phyloP scores from a whole-genome alignment of 2,113 vertebrate genomes.

The Monarcha castaneiventris region DNA sequence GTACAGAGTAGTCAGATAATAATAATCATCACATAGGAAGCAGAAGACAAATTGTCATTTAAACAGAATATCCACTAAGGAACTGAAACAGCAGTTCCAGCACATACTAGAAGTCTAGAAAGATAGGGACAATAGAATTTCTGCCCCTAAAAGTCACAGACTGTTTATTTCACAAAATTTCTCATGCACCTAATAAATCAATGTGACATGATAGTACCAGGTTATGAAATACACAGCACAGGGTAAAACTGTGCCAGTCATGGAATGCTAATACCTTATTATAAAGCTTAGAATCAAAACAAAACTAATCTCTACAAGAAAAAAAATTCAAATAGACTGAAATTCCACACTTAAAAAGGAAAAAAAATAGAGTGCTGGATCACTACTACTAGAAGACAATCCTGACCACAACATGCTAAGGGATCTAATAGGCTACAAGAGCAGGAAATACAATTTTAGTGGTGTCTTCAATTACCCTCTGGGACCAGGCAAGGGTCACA shows the following conservation, averaged over 20 bases:
- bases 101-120: background rate
- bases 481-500: background rate
- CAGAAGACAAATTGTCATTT: background rate
- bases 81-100: background rate
- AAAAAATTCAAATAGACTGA: background rate
- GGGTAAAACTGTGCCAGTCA: background rate
- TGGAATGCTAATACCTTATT: background rate
- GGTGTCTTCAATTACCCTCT: background rate
- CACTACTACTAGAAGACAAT: background rate
- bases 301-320: background rate
- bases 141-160: background rate
- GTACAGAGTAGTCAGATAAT: background rate
- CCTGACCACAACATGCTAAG: background rate
- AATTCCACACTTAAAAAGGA: background rate
- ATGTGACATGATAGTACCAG: background rate
- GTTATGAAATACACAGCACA: background rate
- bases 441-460: constrained; percentile 14
- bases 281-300: background rate
- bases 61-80: background rate
- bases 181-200: background rate
- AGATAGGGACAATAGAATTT: background rate
- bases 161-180: background rate
- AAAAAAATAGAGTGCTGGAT: background rate
- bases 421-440: background rate
- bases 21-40: background rate